Conservation (phyloP, 35 echinoderm and acorn worm genomes). For the Amphiura filiformis region DNA sequence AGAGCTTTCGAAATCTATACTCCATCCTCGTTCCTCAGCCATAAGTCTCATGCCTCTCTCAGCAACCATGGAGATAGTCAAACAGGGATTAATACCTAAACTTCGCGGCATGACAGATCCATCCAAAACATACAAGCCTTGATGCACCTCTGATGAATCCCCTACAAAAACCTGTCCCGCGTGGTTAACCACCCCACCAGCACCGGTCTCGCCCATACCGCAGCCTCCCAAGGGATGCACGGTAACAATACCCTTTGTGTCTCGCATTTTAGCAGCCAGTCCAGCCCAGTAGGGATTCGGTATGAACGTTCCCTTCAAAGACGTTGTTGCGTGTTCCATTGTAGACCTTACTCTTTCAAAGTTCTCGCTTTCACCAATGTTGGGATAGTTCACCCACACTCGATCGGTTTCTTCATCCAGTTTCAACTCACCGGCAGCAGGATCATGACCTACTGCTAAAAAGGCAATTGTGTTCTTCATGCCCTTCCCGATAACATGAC, state of each 20-base stretch:
- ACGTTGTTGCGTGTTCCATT: conserved; percentile 13
- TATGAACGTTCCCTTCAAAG: conserved; percentile 24
- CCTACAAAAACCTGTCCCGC: conserved; percentile 60
- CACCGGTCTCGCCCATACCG: conserved; percentile 33
- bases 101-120: conserved; percentile 49
- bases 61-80: conserved; percentile 52
- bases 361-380: conserved; percentile 34
- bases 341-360: conserved; percentile 43
- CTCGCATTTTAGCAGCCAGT: conserved; percentile 1
- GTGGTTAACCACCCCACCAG: conserved; percentile 54
- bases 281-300: conserved; percentile 28
- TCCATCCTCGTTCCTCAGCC: conserved; percentile 41
- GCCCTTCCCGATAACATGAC: conserved; percentile 48
- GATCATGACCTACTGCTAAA: conserved; percentile 65
- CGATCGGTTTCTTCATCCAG: conserved; percentile 27
- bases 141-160: conserved; percentile 40
- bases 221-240: conserved; percentile 38
- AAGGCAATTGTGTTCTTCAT: conserved; percentile 71
- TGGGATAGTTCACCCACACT: conserved; percentile 49
- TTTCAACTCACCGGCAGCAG: conserved; percentile 27
- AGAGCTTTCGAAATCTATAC: conserved; percentile 41
- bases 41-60: conserved; percentile 59
- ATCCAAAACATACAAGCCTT: conserved; percentile 54
- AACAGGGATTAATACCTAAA: conserved; percentile 49
- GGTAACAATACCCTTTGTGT: conserved; percentile 16